Base-by-base conservation (phyloP, 1,140 invertebrate species). In the Euura saliciscinereae region DNA sequence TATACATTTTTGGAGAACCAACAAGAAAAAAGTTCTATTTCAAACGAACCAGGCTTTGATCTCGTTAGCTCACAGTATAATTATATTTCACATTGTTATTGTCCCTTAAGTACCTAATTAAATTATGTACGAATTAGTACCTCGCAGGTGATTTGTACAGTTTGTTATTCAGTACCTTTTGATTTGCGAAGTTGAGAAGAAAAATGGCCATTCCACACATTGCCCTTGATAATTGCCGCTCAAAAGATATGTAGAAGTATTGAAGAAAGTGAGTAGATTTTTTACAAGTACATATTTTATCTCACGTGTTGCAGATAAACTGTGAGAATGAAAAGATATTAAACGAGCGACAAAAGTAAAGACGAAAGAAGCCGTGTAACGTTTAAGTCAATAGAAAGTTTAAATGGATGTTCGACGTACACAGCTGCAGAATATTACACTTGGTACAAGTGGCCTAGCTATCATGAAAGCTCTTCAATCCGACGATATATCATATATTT, bases 31-130 rank as follows among this genome's bases (percentile, higher is more conserved):
- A 4, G 13, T 59, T 59, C 13, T 1, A n/a, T 59, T n/a, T 8
- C 51, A 59, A 59, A 59, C 6, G 51, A 59, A 59, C 51, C 51
- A 59, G 51, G 51, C 51, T 59, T 59, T n/a, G 51, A 59, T 59
- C 51, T 59, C 51, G 10, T 59, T 4, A 59, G 13, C 51, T 59
- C 51, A 59, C 51, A 59, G 6, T n/a, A 5, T 59, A 59, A 59
- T 59, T 59, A 59, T 59, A 59, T 70, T 75, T 73, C 71, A 75
- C 65, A 67, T 59, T 45, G 46, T 76, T 76, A 71, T 77, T 75
- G 68, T 76, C 73, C 66, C 73, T 75, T 74, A 75, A 76, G 65
- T 73, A 73, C 71, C 73, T 68, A 44, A 44, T 59, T 59, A 72
- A 64, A 66, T 70, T 75, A 70, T 72, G 7, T 68, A 66, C 66